Evolutionary conservation across 1,140 invertebrate genomes (phyloP), one percentile per base, ranked within the genome.

Genomic region (Drosophila lacteicornis): DNA sequence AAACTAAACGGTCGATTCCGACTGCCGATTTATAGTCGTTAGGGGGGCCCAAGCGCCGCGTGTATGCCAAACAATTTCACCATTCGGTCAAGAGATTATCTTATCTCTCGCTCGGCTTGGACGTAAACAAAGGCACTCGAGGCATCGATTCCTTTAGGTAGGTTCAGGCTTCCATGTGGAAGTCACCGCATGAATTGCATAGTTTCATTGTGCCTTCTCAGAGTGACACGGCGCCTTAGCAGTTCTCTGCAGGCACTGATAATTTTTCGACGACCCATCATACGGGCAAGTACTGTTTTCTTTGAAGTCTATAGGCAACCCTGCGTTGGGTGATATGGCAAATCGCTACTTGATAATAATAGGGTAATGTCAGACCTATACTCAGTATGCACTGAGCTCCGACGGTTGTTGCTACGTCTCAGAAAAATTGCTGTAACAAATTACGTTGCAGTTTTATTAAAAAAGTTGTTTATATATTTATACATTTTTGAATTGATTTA

Each of bases 1-100:
- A 53, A 68, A 88, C 80, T 84, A 55, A 78, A 50, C 36, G 2
- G 3, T 33, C n/a, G 19, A 42, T 42, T 11, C 0, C 36, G 4
- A 22, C 15, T 7, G 40, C 43, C 22, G 30, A 17, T 78, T 75
- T 81, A 81, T 81, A 85, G 78, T 61, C 61, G 51, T 67, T 27
- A n/a, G 46, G 17, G 13, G 43, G n/a, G 19, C 27, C 22, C 30
- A 12, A 56, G 6, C 6, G 43, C 0, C 25, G 38, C 6, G 25
- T 40, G 12, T 36, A 0, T 25, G 22, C 22, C 30, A 47, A 19
- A 49, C 19, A 25, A 66, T 70, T 70, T 49, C 45, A 13, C 51
- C 40, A 68, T 55, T 30, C 13, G 9, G 2, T 7, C 11, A 9
- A 8, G 2, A 4, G 49, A 70, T 71, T 40, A 27, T 2, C 4